A percentile compares a stretch with the other conserved stretches of the same genome.
Conservation (phyloP, 2,888 invertebrate genomes). For the Argyresthia albistria region DNA sequence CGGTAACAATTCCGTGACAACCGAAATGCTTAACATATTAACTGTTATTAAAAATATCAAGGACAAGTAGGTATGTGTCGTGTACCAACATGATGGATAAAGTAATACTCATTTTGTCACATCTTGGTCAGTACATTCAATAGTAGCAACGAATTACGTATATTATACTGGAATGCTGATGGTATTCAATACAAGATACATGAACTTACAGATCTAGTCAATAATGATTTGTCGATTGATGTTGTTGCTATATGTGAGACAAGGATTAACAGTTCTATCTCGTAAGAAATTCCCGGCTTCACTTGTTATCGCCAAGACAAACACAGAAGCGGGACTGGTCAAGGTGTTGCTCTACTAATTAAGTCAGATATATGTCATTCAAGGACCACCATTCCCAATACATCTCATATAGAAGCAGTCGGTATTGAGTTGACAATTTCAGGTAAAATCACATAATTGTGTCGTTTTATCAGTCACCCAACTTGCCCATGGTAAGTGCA, state of each 20-base stretch:
- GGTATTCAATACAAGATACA: background rate
- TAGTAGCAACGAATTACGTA: background rate
- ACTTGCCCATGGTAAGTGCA: background rate
- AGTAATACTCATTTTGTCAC: background rate
- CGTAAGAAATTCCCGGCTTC: background rate
- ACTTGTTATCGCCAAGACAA: background rate
- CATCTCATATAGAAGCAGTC: background rate
- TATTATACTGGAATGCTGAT: background rate
- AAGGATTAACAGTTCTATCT: background rate
- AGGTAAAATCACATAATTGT: background rate
- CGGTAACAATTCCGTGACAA: background rate
- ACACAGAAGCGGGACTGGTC: background rate
- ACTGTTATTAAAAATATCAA: background rate
- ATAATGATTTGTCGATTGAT: background rate
- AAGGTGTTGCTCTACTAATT: background rate
- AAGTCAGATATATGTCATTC: background rate
- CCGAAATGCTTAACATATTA: background rate
- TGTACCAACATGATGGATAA: conserved; percentile 1
- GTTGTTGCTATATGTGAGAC: background rate
- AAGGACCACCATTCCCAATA: background rate
- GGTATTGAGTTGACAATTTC: background rate
- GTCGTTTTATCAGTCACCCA: background rate
- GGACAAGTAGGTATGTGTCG: background rate
- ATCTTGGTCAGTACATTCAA: background rate
- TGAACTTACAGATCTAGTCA: background rate